phyloP scores from a whole-genome alignment of 2,888 invertebrate genomes.

The Drosophila barbarae region DNA sequence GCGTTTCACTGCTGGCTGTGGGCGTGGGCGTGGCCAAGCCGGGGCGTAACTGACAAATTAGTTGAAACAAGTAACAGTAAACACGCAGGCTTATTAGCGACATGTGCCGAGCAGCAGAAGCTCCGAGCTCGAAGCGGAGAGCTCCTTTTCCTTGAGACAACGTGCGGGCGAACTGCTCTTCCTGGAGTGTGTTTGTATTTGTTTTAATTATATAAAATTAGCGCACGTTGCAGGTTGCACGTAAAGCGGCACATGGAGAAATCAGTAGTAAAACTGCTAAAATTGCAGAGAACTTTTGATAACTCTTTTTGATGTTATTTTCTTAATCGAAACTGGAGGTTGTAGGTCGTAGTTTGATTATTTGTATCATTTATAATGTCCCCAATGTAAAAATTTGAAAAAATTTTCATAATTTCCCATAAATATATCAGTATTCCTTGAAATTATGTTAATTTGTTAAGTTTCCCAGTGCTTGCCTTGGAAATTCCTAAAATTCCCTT shows the following conservation, averaged over 20 bases:
- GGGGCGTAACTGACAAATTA: constrained; percentile 71
- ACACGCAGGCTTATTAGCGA: constrained; percentile 73
- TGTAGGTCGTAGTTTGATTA: no score
- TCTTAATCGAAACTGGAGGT: background rate
- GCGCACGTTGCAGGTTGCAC: constrained; percentile 73
- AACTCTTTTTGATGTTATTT: background rate
- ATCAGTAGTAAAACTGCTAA: background rate
- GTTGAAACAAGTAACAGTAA: constrained; percentile 71
- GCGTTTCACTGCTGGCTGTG: constrained; percentile 6
- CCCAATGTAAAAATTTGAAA: background rate
- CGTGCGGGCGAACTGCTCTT: constrained; percentile 48
- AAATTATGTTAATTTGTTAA: background rate
- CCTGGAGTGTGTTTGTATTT: constrained; percentile 58
- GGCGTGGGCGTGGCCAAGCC: constrained; percentile 29
- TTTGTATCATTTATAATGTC: background rate
- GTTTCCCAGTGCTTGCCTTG: background rate
- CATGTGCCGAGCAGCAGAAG: constrained; percentile 51
- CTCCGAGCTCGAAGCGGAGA: background rate
- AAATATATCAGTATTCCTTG: background rate
- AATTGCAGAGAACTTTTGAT: no score
- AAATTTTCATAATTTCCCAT: background rate
- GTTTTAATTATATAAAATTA: constrained; percentile 72
- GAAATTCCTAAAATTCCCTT: background rate
- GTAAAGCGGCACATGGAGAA: constrained; percentile 45
- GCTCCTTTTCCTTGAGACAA: constrained; percentile 36